Conservation (phyloP, 2,888 invertebrate species). For the Carpatolechia fugitivella region DNA sequence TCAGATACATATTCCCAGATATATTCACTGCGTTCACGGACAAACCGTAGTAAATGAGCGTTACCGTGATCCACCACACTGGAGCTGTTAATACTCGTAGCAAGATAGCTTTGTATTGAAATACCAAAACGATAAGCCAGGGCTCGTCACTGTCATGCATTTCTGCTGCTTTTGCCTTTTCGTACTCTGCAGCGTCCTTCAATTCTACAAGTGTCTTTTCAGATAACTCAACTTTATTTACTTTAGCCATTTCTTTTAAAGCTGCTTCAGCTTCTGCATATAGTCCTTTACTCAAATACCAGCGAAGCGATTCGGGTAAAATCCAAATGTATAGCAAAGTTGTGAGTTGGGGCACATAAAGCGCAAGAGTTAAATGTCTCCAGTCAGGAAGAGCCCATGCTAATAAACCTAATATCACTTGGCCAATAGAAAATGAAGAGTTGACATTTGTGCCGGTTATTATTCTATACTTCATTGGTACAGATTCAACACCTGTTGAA, state of each 20-base stretch:
- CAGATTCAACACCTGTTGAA: slow-evolving; percentile 83
- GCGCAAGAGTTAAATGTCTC: slow-evolving; percentile 81
- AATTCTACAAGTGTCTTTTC: slow-evolving; percentile 47
- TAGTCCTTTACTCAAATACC: slow-evolving; percentile 85
- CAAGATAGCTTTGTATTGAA: slow-evolving; percentile 61
- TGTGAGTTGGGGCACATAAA: slow-evolving; percentile 83
- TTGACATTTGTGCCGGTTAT: slow-evolving; percentile 83
- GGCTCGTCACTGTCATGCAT: slow-evolving; percentile 23
- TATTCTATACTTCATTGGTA: slow-evolving; percentile 84
- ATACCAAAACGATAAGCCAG: slow-evolving; percentile 41
- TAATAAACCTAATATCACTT: slow-evolving; percentile 81
- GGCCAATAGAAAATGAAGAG: slow-evolving; percentile 51
- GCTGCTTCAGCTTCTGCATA: slow-evolving; percentile 81
- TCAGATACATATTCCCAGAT: slow-evolving; percentile 83
- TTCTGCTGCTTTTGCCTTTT: neutral
- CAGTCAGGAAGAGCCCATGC: slow-evolving; percentile 85
- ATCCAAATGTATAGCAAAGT: slow-evolving; percentile 83
- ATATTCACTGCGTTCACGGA: slow-evolving; percentile 87
- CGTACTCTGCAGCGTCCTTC: slow-evolving; percentile 24
- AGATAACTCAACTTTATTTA: slow-evolving; percentile 70
- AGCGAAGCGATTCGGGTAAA: slow-evolving; percentile 85
- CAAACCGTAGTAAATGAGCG: slow-evolving; percentile 88
- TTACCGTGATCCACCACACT: slow-evolving; percentile 88
- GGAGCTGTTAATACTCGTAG: slow-evolving; percentile 77
- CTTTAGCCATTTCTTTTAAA: slow-evolving; percentile 54